Percentiles rank a stretch among this genome's conserved stretches.
Evolutionary conservation across 2,113 vertebrate genomes (phyloP).

Genomic region (Trichechus manatus): DNA sequence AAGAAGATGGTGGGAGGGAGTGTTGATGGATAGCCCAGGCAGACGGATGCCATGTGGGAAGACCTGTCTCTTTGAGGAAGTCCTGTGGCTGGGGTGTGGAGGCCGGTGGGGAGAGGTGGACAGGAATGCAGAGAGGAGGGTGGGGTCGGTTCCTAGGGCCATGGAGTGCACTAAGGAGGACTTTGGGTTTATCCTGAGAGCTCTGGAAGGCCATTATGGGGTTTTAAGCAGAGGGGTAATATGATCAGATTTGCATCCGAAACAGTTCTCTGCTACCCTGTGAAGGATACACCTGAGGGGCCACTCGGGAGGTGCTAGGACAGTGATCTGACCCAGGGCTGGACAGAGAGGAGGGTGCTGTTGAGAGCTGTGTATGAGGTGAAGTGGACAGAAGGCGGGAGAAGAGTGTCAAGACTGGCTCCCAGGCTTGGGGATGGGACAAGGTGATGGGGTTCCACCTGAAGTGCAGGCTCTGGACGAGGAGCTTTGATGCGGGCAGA

Average conservation of each 20-base stretch:
- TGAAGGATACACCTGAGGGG: neutral
- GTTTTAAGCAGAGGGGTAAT: neutral
- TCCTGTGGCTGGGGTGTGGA: neutral
- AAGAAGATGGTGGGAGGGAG: neutral
- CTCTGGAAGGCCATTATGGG: neutral
- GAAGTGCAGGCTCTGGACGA: neutral
- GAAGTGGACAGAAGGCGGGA: neutral
- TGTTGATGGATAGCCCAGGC: neutral
- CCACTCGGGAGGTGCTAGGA: neutral
- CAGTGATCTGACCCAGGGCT: neutral
- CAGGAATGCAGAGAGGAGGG: fast-evolving
- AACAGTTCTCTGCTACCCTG: neutral
- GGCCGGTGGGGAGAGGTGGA: neutral
- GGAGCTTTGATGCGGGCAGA: neutral
- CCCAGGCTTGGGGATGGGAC: neutral
- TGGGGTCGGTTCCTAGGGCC: neutral
- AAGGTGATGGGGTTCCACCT: neutral
- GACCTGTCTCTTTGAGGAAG: neutral
- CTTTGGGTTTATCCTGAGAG: neutral
- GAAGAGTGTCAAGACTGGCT: neutral
- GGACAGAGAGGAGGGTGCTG: neutral
- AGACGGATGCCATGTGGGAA: neutral
- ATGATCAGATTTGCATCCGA: neutral
- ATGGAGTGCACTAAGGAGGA: fast-evolving
- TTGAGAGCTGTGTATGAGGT: neutral